Conservation (phyloP, 2,888 invertebrate species). For the Proisotoma minuta region DNA sequence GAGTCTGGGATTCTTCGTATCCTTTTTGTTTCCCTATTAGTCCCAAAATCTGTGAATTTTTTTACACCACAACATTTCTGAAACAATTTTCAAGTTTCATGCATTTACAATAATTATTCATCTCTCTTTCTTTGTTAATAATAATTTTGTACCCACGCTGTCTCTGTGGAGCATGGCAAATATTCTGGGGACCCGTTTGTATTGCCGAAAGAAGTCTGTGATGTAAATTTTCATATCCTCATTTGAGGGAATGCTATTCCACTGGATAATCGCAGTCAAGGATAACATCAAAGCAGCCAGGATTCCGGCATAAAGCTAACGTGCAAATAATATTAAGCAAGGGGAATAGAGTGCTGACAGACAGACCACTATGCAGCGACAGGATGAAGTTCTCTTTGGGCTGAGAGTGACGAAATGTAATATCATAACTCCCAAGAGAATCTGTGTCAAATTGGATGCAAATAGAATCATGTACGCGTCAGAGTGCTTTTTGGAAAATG, state of each 20-base stretch:
- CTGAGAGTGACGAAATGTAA: slow-evolving; percentile 26
- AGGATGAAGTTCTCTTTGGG: not conserved
- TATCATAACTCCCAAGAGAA: slow-evolving; percentile 13
- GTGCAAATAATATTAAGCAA: too few relatives aligned
- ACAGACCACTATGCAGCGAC: not conserved
- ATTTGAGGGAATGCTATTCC: not conserved
- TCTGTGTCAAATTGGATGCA: slow-evolving; percentile 3
- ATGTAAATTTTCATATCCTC: not conserved
- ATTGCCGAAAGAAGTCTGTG: not conserved
- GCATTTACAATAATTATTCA: not conserved
- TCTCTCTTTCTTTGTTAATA: not conserved
- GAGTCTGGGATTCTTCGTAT: not conserved
- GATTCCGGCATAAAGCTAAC: not conserved
- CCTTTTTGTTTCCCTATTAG: not conserved
- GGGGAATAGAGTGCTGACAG: too few relatives aligned
- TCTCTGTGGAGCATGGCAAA: not conserved
- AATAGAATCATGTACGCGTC: slow-evolving; percentile 13
- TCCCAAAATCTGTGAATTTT: not conserved
- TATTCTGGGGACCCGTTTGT: not conserved
- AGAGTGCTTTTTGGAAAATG: slow-evolving; percentile 7
- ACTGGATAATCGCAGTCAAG: not conserved
- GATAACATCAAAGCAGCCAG: not conserved
- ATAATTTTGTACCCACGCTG: too few relatives aligned
- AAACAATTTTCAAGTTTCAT: not conserved
- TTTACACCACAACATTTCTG: not conserved